phyloP scores from a whole-genome alignment of 2,113 vertebrate species.

The Probosciger aterrimus region DNA sequence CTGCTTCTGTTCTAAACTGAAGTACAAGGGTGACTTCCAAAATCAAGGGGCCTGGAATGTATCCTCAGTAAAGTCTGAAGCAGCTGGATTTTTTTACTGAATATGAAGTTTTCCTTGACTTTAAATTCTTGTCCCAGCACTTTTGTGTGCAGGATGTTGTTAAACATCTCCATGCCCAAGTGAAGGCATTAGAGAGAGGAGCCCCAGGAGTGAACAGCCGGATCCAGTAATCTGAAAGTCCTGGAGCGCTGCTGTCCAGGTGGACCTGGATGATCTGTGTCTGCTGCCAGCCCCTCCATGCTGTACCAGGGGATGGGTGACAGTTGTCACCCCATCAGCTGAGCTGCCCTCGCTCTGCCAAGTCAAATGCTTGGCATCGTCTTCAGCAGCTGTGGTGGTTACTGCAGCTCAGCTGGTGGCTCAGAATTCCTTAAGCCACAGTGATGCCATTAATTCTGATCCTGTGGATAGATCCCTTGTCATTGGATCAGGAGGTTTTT shows the following conservation, averaged over 20 bases:
- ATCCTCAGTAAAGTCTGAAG: neutral
- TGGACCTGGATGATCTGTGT: neutral
- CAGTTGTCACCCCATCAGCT: neutral
- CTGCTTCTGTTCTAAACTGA: neutral
- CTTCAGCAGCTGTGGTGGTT: neutral
- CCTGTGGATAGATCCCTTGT: neutral
- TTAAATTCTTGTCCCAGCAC: neutral
- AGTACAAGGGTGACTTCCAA: neutral
- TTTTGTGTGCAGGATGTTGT: neutral
- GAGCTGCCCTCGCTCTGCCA: neutral
- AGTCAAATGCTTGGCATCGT: neutral
- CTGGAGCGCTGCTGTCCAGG: fast-evolving
- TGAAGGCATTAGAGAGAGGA: neutral
- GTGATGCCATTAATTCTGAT: fast-evolving
- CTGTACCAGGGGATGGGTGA: neutral
- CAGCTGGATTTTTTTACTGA: neutral
- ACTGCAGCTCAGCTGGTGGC: neutral
- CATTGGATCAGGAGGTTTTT: neutral
- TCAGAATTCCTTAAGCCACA: neutral
- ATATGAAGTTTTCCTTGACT: neutral
- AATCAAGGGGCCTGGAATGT: neutral
- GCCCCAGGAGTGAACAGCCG: neutral
- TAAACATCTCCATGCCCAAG: neutral
- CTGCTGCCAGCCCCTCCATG: neutral
- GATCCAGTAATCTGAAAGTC: neutral